These are phyloP conservation scores for Cnemophilus loriae DNA, from an alignment of 2,113 vertebrate genomes.

Conservation along the genomic window DNA sequence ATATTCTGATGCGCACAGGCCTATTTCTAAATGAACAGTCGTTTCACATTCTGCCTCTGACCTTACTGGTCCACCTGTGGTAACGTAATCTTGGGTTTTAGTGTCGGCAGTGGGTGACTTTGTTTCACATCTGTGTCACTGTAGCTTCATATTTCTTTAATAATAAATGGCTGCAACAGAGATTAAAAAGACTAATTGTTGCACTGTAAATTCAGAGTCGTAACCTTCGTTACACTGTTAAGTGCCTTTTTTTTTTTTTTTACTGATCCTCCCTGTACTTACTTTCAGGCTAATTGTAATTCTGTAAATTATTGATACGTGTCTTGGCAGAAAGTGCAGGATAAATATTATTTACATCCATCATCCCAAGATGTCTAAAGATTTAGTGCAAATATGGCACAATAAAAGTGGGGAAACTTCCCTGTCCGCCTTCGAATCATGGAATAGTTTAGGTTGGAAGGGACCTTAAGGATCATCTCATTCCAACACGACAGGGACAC, in stretches of 20 bases:
- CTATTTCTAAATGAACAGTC: rapidly evolving
- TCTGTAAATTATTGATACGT: background rate
- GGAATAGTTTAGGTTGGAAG: background rate
- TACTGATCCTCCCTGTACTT: background rate
- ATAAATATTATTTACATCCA: background rate
- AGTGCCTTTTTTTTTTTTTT: background rate
- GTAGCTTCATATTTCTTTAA: conserved; percentile 15
- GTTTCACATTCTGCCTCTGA: background rate
- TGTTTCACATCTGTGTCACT: background rate
- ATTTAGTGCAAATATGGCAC: background rate
- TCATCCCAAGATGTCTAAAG: background rate
- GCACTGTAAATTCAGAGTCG: background rate
- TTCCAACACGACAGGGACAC: background rate
- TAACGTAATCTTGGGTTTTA: background rate
- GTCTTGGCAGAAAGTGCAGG: background rate
- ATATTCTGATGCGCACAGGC: background rate
- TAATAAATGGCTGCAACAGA: background rate
- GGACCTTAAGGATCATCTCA: background rate
- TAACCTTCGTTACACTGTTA: background rate
- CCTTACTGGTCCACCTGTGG: background rate
- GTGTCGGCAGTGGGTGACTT: background rate
- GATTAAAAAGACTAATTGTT: background rate
- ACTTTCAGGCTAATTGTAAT: background rate
- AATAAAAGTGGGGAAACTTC: background rate
- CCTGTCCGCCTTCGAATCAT: background rate